Percentiles rank a stretch among this genome's conserved stretches.
Conservation (phyloP, 2,888 invertebrate genomes). For the Acronicta aceris region DNA sequence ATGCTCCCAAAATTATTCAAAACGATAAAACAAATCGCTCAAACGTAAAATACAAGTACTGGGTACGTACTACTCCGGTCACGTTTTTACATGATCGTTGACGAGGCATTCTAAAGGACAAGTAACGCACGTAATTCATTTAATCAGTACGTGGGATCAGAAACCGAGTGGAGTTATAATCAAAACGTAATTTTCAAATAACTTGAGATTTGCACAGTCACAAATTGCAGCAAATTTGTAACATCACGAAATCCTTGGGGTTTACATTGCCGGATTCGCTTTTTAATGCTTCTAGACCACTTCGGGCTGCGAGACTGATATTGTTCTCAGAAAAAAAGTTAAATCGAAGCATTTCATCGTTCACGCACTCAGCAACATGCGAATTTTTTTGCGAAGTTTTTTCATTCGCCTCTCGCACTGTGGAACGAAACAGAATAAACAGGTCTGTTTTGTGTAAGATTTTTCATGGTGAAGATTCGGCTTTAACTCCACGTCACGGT, state of each 20-base stretch:
- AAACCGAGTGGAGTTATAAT: slow-evolving; percentile 31
- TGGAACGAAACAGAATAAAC: slow-evolving; percentile 75
- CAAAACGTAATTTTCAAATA: slow-evolving; percentile 47
- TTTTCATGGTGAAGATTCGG: slow-evolving; percentile 68
- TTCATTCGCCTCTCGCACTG: slow-evolving; percentile 58
- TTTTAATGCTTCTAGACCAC: neutral
- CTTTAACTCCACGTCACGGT: slow-evolving; percentile 62
- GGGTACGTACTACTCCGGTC: slow-evolving; percentile 46
- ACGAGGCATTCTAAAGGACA: slow-evolving; percentile 48
- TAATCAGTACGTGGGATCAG: slow-evolving; percentile 45
- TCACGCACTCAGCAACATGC: slow-evolving; percentile 58
- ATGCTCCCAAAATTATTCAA: slow-evolving; percentile 56
- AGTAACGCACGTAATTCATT: slow-evolving; percentile 43
- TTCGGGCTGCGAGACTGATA: slow-evolving; percentile 4
- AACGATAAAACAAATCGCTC: slow-evolving; percentile 62
- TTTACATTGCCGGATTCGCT: slow-evolving; percentile 21
- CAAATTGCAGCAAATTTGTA: slow-evolving; percentile 17
- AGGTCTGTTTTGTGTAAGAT: slow-evolving; percentile 70
- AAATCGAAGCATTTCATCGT: slow-evolving; percentile 37
- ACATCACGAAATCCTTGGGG: neutral
- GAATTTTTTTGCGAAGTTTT: slow-evolving; percentile 63
- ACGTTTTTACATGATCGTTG: slow-evolving; percentile 55
- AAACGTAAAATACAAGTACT: slow-evolving; percentile 60
- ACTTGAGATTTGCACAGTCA: slow-evolving; percentile 37
- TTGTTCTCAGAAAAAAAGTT: slow-evolving; percentile 8